Evolutionary conservation across 1,140 invertebrate genomes (phyloP).

Genomic region (Drosophila sp.): DNA sequence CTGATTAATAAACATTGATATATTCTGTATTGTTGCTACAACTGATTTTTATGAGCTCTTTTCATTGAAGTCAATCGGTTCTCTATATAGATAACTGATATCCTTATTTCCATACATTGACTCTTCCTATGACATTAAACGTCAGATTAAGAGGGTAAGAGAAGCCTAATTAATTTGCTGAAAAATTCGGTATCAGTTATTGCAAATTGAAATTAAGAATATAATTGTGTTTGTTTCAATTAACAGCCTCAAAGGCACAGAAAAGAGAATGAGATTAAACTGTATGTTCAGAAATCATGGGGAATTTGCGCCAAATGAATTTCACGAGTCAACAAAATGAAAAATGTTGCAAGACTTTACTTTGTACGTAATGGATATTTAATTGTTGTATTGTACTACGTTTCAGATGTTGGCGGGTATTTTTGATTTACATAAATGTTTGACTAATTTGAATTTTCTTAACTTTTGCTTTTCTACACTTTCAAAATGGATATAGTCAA

Average conservation of each 20-base stretch:
- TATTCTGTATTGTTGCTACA: too few species aligned
- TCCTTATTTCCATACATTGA: too few species aligned
- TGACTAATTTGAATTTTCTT: not conserved
- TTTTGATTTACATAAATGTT: conserved; percentile 13
- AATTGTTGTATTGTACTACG: conserved; percentile 14
- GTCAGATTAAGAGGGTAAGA: too few species aligned
- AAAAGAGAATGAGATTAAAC: not conserved
- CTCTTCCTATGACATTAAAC: too few species aligned
- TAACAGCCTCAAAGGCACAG: not conserved
- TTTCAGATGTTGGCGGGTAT: not conserved
- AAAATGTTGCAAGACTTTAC: not conserved
- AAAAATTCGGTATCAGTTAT: not conserved
- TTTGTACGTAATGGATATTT: conserved; percentile 14
- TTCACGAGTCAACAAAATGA: conserved; percentile 1
- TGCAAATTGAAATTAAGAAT: not conserved
- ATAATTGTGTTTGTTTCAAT: conserved; percentile 1
- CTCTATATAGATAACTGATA: too few species aligned
- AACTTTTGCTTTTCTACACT: conserved; percentile 16
- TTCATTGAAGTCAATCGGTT: too few species aligned
- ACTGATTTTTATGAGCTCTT: too few species aligned
- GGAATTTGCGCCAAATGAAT: not conserved
- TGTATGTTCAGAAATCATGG: not conserved
- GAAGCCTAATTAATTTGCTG: too few species aligned
- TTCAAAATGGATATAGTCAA: not conserved
- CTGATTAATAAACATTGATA: too few species aligned